Conservation (phyloP, 23 tunicate species). For the Halocynthia aurantium region DNA sequence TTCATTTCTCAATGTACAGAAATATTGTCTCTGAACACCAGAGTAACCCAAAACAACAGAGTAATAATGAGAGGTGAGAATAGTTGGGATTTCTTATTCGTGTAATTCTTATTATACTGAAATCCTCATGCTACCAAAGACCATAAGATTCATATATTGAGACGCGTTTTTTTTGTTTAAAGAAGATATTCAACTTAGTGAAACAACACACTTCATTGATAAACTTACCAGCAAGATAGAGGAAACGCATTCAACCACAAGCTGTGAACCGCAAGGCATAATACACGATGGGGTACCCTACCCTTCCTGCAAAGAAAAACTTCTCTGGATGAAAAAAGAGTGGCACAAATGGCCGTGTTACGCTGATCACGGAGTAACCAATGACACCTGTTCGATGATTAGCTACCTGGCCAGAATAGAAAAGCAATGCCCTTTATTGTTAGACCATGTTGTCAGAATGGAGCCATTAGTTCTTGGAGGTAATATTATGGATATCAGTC, state of each 20-base stretch:
- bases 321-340: conserved; percentile 5
- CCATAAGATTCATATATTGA: too few relatives aligned
- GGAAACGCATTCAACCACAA: background rate
- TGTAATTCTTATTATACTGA: too few relatives aligned
- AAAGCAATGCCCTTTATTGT: conserved; percentile 21
- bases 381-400: conserved; percentile 15
- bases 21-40: too few relatives aligned
- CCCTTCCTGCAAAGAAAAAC: conserved; percentile 6
- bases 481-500: too few relatives aligned
- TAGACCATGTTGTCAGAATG: too few relatives aligned
- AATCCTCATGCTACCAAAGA: too few relatives aligned
- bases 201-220: background rate
- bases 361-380: conserved; percentile 1
- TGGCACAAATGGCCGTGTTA: background rate
- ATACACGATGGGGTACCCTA: conserved; percentile 8
- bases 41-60: too few relatives aligned
- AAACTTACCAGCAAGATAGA: background rate
- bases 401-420: conserved; percentile 6
- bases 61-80: too few relatives aligned
- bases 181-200: background rate
- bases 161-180: too few relatives aligned
- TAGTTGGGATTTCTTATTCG: too few relatives aligned
- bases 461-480: too few relatives aligned
- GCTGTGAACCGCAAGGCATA: conserved; percentile 17
- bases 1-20: too few relatives aligned